These are phyloP conservation scores for Sphaeridia pumilis DNA, from an alignment of 2,888 invertebrate genomes.

Conservation along the genomic window DNA sequence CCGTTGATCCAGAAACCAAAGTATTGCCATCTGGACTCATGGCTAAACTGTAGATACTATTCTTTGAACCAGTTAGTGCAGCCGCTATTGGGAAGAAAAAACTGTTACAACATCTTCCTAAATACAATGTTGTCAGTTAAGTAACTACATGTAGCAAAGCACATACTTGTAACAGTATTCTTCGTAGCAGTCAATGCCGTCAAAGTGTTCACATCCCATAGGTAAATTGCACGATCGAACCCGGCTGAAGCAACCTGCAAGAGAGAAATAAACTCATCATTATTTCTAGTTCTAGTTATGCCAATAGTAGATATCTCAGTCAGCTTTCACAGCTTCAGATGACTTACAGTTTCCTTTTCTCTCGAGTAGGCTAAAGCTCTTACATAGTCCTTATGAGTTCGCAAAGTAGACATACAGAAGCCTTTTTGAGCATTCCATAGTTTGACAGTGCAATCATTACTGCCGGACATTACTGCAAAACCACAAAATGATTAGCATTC, in stretches of 20 bases:
- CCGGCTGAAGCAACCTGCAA: slow-evolving; percentile 87
- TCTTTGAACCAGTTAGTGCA: slow-evolving; percentile 89
- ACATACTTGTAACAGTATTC: slow-evolving; percentile 90
- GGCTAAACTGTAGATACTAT: slow-evolving; percentile 95
- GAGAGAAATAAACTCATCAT: neutral
- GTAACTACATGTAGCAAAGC: neutral
- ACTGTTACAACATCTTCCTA: neutral
- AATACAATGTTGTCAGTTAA: slow-evolving; percentile 1
- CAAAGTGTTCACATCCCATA: slow-evolving; percentile 97
- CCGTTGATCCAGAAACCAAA: slow-evolving; percentile 91
- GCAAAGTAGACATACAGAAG: slow-evolving; percentile 95
- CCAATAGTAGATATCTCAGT: slow-evolving; percentile 39
- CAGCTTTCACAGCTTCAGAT: no score
- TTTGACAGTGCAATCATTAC: slow-evolving; percentile 98
- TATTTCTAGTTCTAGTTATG: neutral
- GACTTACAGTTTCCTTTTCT: slow-evolving; percentile 58
- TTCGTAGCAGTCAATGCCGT: slow-evolving; percentile 96
- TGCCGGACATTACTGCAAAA: slow-evolving; percentile 85
- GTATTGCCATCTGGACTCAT: slow-evolving; percentile 96
- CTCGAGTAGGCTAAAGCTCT: slow-evolving; percentile 95
- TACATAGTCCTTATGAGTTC: slow-evolving; percentile 98
- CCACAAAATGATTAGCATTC: slow-evolving; percentile 8
- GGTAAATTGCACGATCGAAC: slow-evolving; percentile 86
- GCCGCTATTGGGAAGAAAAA: slow-evolving; percentile 55
- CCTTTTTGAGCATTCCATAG: slow-evolving; percentile 99